Evolutionary conservation across 1,140 invertebrate species (phyloP), one percentile per base, ranked within the genome.

Genomic region (Halyomorpha halys): DNA sequence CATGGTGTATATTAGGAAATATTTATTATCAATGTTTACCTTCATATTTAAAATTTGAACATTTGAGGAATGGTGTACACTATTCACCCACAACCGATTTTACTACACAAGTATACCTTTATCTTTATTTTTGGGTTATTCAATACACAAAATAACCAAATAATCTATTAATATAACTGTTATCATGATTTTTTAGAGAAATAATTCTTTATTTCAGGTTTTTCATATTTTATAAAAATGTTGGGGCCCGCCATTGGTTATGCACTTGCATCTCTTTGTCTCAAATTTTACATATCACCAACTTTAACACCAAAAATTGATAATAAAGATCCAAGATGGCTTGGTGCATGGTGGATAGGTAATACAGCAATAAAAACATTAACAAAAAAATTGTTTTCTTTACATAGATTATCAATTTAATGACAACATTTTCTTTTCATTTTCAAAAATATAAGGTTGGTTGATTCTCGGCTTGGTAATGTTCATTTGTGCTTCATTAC

Each of bases 261-360:
- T 69, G 80, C 82, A 0, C 67, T 87, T n/a, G 84, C 85, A 2
- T 86, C 85, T 5, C 79, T 85, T 64, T 82, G 82, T 34, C 73
- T 88, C 1, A 84, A 84, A 66, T 72, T 86, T 44, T 88, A 86
- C 68, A 84, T 87, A 27, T 83, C 82, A 16, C 85, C 85, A 2
- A 78, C 78, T 14, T 70, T 87, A 60, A 86, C 82, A 47, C 85
- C 86, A 1, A 82, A 80, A 1, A 86, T 88, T 49, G 79, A 75
- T 16, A 82, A 77, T 44, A 77, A 81, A 68, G 86, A 89, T 76
- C 85, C 85, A 2, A 76, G 85, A 66, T 89, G 86, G 86, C 70
- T 87, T 19, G 86, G 86, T 1, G 86, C 86, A 13, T 89, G 86
- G 86, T 89, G 86, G 86, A 68, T 88, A 27, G 89, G 89, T 71